These are phyloP conservation scores for Drosophila punjabiensis DNA, from an alignment of 1,140 invertebrate species.

Conservation along the genomic window DNA sequence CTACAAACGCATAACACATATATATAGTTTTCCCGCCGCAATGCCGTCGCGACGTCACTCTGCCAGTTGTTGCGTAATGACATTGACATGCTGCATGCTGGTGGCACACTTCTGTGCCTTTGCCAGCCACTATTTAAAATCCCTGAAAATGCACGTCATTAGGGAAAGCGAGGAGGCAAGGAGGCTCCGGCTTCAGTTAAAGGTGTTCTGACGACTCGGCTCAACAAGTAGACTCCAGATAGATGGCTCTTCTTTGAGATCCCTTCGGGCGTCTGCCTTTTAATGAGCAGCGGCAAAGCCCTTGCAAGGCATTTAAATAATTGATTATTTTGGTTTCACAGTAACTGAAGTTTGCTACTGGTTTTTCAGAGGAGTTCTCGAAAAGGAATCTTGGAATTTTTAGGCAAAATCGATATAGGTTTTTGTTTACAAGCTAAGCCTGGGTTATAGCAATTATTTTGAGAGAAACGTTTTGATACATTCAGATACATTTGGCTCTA, in stretches of 20 bases:
- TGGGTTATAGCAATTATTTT: background rate
- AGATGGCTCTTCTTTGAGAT: slow-evolving; percentile 48
- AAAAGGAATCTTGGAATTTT: background rate
- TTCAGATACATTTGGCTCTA: background rate
- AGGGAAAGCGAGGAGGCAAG: slow-evolving; percentile 21
- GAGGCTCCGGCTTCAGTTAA: slow-evolving; percentile 14
- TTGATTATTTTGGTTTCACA: slow-evolving; percentile 27
- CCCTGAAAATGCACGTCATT: slow-evolving; percentile 70
- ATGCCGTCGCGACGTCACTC: slow-evolving; percentile 45
- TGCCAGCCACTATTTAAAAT: slow-evolving; percentile 38
- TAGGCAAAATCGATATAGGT: background rate
- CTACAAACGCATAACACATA: slow-evolving; percentile 8
- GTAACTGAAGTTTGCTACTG: background rate
- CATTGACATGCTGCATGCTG: slow-evolving; percentile 68
- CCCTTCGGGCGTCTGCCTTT: slow-evolving; percentile 57
- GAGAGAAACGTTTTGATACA: background rate
- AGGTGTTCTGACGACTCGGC: slow-evolving; percentile 14
- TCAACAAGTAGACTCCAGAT: slow-evolving; percentile 39
- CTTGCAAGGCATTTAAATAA: slow-evolving; percentile 30
- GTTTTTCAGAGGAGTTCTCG: background rate
- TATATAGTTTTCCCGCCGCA: slow-evolving; percentile 11
- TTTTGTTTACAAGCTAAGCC: too few relatives aligned
- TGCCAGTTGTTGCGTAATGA: slow-evolving; percentile 73
- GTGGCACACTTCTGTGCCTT: slow-evolving; percentile 59
- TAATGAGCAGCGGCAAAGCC: slow-evolving; percentile 53